Base-by-base conservation (phyloP, 2,113 vertebrate genomes). In the Chelonoidis abingdonii region DNA sequence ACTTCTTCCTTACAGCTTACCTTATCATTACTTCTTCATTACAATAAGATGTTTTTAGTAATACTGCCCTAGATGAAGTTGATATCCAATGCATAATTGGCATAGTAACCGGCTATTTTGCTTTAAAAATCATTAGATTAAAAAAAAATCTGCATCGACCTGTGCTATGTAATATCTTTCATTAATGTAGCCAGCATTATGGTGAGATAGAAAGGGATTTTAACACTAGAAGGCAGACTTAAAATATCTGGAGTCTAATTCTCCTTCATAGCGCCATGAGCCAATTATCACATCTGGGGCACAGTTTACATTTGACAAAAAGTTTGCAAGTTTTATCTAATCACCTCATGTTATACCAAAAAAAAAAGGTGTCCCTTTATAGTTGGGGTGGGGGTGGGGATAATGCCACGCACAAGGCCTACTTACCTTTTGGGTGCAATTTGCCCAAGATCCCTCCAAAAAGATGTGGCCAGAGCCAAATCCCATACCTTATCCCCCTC, bases 21-120 rank as follows among this genome's bases (percentile, higher is more conserved):
- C 9, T 80, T 31, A 16, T 80, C 27, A 90, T 79, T 85, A 9
- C 17, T 14, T 10, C 25, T 84, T 59, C 76, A n/a, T 79, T 59
- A 31, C 27, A 62, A 31, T 62, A 22, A 35, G 49, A 50, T 80
- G 83, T 31, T 76, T 86, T 75, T 89, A 59, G 52, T 75, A 24
- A 14, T 31, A 62, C 86, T 86, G 21, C 41, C 29, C 56, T 87
- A 50, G 19, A 82, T 88, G 38, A 87, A 44, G 3, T 16, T 8
- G 65, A 59, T 76, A 1, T 76, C 47, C 29, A 22, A 31, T 8
- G 25, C 0, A 0, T 72, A 89, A 38, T 41, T 54, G 53, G 81
- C 75, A 11, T 21, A 21, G 2, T 85, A 89, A 65, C 1, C 3
- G 5, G 5, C 90, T 92, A 72, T 57, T 16, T 59, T 69, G 3